Evolutionary conservation across 23 tunicate species (phyloP).

Genomic region (Trididemnum clinides): DNA sequence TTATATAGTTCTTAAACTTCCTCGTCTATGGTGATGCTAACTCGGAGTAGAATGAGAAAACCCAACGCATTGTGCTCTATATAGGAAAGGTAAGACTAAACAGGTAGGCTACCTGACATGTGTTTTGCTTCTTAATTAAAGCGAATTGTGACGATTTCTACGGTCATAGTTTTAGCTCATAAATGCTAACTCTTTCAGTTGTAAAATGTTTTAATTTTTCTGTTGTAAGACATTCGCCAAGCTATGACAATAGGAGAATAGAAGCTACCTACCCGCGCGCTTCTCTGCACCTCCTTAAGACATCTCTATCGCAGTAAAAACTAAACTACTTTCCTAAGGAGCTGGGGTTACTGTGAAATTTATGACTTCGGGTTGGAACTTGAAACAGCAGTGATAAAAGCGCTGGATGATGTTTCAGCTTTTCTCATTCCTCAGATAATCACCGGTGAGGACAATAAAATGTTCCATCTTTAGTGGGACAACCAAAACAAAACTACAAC

Average conservation of each 20-base stretch:
- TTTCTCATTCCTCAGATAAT: background rate
- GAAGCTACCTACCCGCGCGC: background rate
- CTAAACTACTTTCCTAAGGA: background rate
- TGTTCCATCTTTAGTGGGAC: background rate
- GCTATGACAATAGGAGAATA: background rate
- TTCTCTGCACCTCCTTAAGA: background rate
- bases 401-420: background rate
- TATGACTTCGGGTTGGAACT: conserved; percentile 5
- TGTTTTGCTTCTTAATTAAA: no score
- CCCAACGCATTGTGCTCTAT: no score
- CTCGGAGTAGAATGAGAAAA: background rate
- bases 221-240: background rate
- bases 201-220: background rate
- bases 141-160: no score
- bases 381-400: background rate
- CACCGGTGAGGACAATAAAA: background rate
- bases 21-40: background rate
- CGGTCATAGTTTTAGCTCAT: no score
- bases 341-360: background rate
- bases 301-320: background rate
- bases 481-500: background rate
- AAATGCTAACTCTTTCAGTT: no score
- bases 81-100: no score
- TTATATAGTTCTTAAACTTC: background rate
- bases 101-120: no score